Percentiles rank a stretch among this genome's conserved stretches.
Conservation (phyloP, 2,888 invertebrate genomes). For the Physocephala rufipes region DNA sequence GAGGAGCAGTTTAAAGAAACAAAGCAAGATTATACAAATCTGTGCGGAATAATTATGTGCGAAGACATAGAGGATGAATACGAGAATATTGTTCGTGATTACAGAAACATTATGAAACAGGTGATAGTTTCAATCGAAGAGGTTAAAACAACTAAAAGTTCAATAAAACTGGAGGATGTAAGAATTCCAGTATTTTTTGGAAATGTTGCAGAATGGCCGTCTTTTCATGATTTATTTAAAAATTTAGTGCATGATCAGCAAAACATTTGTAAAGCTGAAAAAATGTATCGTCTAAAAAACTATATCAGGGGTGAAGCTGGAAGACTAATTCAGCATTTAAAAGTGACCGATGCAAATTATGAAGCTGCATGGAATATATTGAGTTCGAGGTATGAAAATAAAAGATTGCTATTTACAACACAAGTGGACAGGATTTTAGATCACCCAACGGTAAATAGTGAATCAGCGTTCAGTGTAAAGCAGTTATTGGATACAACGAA, state of each 20-base stretch:
- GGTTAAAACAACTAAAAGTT: neutral
- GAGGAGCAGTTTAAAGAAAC: slow-evolving; percentile 8
- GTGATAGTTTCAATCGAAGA: slow-evolving; percentile 5
- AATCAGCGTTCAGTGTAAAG: neutral
- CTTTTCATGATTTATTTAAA: neutral
- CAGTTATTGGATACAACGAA: neutral
- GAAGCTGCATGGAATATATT: neutral
- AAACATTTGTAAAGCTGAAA: neutral
- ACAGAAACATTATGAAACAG: neutral
- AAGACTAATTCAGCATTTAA: slow-evolving; percentile 1
- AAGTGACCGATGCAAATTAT: neutral
- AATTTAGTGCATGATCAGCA: neutral
- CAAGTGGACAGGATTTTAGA: neutral
- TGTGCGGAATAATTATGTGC: slow-evolving; percentile 14
- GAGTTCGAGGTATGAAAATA: neutral
- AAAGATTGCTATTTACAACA: neutral
- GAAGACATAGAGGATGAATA: slow-evolving; percentile 10
- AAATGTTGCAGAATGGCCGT: neutral
- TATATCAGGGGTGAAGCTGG: neutral
- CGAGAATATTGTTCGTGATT: slow-evolving; percentile 6
- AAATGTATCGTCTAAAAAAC: neutral
- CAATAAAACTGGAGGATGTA: neutral
- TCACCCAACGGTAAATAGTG: too few relatives aligned
- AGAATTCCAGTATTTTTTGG: neutral
- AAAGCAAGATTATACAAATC: too few relatives aligned